phyloP scores from a whole-genome alignment of 92 coral and sea anemone genomes.

The Palythoa grandiflora region DNA sequence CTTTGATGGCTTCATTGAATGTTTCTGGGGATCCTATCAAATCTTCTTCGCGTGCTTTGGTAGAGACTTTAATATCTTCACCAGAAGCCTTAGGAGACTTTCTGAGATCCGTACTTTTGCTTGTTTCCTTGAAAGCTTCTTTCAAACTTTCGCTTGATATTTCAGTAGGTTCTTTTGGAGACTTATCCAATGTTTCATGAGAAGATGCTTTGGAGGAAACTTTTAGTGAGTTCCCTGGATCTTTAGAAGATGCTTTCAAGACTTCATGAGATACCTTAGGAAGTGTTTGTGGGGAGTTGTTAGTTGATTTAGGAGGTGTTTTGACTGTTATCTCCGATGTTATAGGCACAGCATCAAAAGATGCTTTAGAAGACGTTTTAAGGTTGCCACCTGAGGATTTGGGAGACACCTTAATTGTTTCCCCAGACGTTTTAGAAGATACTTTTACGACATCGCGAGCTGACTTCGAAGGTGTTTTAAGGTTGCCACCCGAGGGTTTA shows the following conservation, averaged over 20 bases:
- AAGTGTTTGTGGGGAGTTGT: slow-evolving; percentile 21
- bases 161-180: slow-evolving; percentile 1
- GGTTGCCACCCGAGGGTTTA: not conserved
- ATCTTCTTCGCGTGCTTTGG: not conserved
- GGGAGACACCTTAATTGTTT: not conserved
- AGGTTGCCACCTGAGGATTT: not conserved
- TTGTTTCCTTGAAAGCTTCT: slow-evolving; percentile 29
- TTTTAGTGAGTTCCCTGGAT: slow-evolving; percentile 17
- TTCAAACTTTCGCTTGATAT: slow-evolving; percentile 4
- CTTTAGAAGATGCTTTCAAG: slow-evolving; percentile 21
- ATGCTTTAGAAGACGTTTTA: not conserved
- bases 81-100: slow-evolving; percentile 39
- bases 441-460: not conserved
- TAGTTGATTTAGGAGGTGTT: slow-evolving; percentile 25
- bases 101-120: not conserved
- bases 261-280: slow-evolving; percentile 37
- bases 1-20: slow-evolving; percentile 36
- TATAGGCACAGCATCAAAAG: not conserved
- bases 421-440: not conserved
- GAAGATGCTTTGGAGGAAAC: slow-evolving; percentile 43
- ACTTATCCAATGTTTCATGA: not conserved
- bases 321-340: not conserved
- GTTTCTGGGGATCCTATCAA: slow-evolving; percentile 18
- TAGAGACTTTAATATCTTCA: slow-evolving; percentile 4
- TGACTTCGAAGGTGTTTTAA: not conserved